Conservation (phyloP, 2,888 invertebrate species). For the Epistrophe eligans region DNA sequence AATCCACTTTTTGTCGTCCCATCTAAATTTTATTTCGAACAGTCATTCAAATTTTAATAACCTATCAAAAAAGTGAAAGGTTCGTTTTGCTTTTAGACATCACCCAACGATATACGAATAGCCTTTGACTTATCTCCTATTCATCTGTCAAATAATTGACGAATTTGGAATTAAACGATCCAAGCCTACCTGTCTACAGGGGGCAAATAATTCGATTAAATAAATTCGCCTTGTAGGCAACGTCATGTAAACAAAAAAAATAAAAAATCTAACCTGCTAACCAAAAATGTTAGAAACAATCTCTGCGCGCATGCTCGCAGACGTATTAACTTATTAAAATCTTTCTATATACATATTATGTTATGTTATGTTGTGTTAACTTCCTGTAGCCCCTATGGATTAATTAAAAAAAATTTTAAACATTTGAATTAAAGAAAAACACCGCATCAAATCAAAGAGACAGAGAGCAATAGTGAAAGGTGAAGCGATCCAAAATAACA, state of each 20-base stretch:
- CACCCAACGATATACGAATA: not conserved
- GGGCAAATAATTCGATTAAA: conserved; percentile 69
- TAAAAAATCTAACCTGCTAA: not conserved
- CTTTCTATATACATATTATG: not conserved
- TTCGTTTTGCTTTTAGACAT: not conserved
- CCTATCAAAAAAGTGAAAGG: conserved; percentile 68
- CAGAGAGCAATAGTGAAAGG: conserved; percentile 59
- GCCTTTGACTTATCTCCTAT: conserved; percentile 27
- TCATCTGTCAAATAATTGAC: conserved; percentile 55
- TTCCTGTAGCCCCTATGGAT: conserved; percentile 58
- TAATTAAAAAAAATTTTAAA: conserved; percentile 61
- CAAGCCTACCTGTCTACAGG: conserved; percentile 26
- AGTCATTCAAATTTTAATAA: conserved; percentile 21
- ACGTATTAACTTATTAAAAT: conserved; percentile 47
- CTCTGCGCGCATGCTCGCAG: conserved; percentile 15
- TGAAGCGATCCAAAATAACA: conserved; percentile 48
- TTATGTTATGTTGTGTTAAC: conserved; percentile 15
- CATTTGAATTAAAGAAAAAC: conserved; percentile 21
- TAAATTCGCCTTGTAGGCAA: conserved; percentile 58
- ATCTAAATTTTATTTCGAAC: not conserved
- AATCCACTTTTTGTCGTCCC: conserved; percentile 7
- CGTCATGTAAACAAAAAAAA: conserved; percentile 38
- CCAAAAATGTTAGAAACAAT: conserved; percentile 53
- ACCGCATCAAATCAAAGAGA: conserved; percentile 3
- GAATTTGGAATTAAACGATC: conserved; percentile 56